phyloP scores from a whole-genome alignment of 2,888 invertebrate species.

The Endotricha flammealis region DNA sequence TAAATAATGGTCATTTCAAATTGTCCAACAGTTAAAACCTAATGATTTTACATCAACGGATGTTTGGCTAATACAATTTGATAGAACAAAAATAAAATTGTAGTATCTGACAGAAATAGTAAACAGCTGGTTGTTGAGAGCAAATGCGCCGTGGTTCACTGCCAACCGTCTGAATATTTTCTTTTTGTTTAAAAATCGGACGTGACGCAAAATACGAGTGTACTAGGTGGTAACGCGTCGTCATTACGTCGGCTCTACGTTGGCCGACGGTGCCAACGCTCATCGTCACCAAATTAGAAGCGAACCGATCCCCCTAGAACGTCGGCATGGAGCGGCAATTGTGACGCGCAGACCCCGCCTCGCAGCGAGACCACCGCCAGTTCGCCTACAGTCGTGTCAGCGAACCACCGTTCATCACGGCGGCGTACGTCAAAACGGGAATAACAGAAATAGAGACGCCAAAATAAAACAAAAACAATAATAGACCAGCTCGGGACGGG shows the following conservation, averaged over 20 bases:
- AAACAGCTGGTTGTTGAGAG: constrained; percentile 7
- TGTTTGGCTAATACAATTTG: not conserved
- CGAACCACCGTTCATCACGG: constrained; percentile 47
- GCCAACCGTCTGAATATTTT: constrained; percentile 4
- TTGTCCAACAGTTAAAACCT: no score
- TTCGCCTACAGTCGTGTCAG: constrained; percentile 34
- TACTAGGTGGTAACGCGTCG: constrained; percentile 18
- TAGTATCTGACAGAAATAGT: constrained; percentile 8
- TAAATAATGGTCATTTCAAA: no score
- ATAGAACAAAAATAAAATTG: constrained; percentile 1
- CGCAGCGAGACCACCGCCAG: constrained; percentile 11
- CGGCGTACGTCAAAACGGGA: constrained; percentile 36
- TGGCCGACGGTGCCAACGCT: constrained; percentile 23
- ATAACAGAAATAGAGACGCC: constrained; percentile 39
- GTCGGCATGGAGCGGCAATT: constrained; percentile 41
- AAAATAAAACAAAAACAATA: constrained; percentile 29
- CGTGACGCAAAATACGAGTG: constrained; percentile 32
- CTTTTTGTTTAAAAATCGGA: constrained; percentile 21
- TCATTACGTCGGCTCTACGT: constrained; percentile 30
- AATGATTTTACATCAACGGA: no score
- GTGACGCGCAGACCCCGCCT: constrained; percentile 66
- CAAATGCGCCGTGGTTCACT: constrained; percentile 5
- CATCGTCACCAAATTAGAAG: constrained; percentile 74
- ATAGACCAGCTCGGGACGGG: constrained; percentile 5
- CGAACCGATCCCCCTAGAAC: constrained; percentile 41